Base-by-base conservation (phyloP, 2,888 invertebrate species). In the Amblyjoppa proteus region DNA sequence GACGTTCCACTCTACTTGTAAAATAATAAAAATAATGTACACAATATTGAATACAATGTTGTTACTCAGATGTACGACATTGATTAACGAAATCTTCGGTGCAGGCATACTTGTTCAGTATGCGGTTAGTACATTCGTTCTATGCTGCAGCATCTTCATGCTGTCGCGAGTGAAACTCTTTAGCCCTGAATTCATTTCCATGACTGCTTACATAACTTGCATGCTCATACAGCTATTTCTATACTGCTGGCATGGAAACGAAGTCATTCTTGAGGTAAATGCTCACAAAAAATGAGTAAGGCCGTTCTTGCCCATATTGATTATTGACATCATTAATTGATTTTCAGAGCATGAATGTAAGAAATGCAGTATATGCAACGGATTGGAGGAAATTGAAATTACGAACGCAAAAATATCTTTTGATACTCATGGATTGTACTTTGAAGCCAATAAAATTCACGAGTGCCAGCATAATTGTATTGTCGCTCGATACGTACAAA, bases 201-300 rank as follows among this genome's bases (percentile, higher is more conserved):
- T 64, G 11, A 16, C 76, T 7, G 3, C 66, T 1, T 87, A 76
- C 28, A 45, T 75, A 1, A 13, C 11, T 13, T 31, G 28, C n/a
- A 79, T 87, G 25, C n/a, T 80, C 11, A 20, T 49, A 11, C 68
- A 87, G 34, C 79, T 87, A 64, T 82, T 84, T 69, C 11, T 87
- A 1, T 84, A 51, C 25, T 87, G 86, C 25, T 84, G 82, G 84
- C 79, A 69, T 31, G 86, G 81, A 5, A 82, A 82, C 53, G 76
- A 86, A 69, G 79, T 86, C 1, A 82, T 49, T 11, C 20, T 73
- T 4, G 73, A 81, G 77, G 61, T 61, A 61, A 61, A 11, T 11
- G 31, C 13, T 31, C 31, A 34, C 61, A 3, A 34, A 61, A 61
- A 25, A 31, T 28, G 2, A 3, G 11, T 11, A 11, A 61, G 9